Evolutionary conservation across 2,797 vertebrate genomes (phyloP).

Genomic region (Oreochromis mossambicus): DNA sequence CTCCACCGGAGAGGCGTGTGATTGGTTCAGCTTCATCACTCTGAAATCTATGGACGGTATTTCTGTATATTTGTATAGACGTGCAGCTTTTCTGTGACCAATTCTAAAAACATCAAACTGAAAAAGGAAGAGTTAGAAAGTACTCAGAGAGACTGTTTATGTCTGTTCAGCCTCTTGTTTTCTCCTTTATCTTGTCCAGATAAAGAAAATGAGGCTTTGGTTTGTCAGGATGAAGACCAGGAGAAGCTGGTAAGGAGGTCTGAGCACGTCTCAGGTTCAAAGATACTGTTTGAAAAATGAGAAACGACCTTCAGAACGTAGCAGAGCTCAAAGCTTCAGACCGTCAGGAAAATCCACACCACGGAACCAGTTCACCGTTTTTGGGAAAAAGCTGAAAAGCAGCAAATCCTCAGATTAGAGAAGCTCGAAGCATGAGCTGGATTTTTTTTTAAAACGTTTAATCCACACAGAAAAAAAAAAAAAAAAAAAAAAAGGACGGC

Average conservation of each 20-base stretch:
- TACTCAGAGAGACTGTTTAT: background rate
- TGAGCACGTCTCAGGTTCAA: background rate
- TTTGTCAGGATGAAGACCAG: background rate
- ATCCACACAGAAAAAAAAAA: background rate
- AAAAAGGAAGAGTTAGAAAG: background rate
- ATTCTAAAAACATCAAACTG: background rate
- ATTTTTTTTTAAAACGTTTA: background rate
- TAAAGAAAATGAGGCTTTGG: background rate
- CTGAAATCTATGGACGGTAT: background rate
- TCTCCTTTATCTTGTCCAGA: accelerated
- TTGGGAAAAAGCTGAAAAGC: background rate
- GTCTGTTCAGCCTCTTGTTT: background rate
- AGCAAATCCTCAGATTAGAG: background rate
- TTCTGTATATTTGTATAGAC: background rate
- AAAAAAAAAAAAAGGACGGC: too few relatives aligned
- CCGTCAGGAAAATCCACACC: background rate
- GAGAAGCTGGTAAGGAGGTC: background rate
- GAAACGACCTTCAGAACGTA: background rate
- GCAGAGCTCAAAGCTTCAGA: background rate
- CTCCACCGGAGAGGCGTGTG: background rate
- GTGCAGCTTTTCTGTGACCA: background rate
- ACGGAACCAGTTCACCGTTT: background rate
- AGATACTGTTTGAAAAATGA: background rate
- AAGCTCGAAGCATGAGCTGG: background rate
- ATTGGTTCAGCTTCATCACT: background rate